Percentiles rank a stretch among this genome's conserved stretches.
Evolutionary conservation across 2,888 invertebrate genomes (phyloP).

Genomic region (Cheilosia impressa): DNA sequence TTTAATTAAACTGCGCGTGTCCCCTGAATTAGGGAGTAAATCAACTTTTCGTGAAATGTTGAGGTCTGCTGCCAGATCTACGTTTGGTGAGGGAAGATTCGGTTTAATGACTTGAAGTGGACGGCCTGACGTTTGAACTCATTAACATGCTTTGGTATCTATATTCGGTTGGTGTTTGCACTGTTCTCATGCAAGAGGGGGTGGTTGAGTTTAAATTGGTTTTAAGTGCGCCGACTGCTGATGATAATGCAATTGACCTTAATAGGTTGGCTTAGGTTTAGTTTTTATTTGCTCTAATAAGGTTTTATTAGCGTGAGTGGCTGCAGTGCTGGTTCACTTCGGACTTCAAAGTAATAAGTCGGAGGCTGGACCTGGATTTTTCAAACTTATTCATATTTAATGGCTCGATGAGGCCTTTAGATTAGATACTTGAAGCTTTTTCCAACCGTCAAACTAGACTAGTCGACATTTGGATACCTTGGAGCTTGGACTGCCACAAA

Average conservation of each 20-base stretch:
- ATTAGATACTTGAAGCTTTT: no score
- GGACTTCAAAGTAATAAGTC: no score
- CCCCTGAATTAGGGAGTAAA: conserved; percentile 30
- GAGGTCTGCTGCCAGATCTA: conserved; percentile 39
- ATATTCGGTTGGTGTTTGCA: neutral
- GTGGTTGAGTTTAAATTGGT: neutral
- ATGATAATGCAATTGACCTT: conserved; percentile 35
- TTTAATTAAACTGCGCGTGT: conserved; percentile 59
- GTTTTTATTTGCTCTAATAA: neutral
- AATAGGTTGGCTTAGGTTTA: neutral
- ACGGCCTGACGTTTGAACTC: conserved; percentile 24
- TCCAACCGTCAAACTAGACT: no score
- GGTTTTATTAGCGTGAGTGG: no score
- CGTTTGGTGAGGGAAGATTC: neutral
- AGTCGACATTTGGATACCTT: no score
- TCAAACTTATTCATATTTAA: no score
- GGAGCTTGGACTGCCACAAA: no score
- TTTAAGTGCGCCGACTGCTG: conserved; percentile 22
- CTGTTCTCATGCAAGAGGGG: neutral
- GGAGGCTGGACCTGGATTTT: no score
- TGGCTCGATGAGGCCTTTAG: no score
- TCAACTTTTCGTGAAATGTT: conserved; percentile 57
- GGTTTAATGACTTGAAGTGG: conserved; percentile 1
- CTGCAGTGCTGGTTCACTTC: no score
- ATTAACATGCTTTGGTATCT: conserved; percentile 31